These are phyloP conservation scores for Gymnothorax javanicus DNA, from an alignment of 2,797 vertebrate species.

Conservation along the genomic window DNA sequence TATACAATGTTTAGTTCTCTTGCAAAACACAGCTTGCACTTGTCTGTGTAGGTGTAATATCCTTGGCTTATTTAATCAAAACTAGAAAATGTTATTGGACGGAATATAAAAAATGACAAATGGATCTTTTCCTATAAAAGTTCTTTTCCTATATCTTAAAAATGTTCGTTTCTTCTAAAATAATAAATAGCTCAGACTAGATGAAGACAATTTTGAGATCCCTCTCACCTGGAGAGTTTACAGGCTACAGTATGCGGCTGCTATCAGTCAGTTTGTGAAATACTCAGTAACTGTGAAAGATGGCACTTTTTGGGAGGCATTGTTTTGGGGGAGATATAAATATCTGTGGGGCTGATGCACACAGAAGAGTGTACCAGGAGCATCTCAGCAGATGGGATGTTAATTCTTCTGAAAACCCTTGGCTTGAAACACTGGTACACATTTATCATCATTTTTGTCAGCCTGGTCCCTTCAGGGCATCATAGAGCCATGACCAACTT, in stretches of 20 bases:
- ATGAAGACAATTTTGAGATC: neutral
- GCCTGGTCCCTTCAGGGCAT: neutral
- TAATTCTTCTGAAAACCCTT: conserved; percentile 20
- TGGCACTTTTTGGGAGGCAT: conserved; percentile 18
- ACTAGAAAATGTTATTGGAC: neutral
- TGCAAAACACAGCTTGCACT: neutral
- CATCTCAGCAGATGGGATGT: conserved; percentile 27
- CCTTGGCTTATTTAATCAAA: neutral
- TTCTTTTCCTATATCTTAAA: neutral
- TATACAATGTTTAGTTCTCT: neutral
- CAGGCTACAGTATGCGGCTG: neutral
- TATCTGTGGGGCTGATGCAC: conserved; percentile 24
- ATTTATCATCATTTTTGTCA: conserved; percentile 2
- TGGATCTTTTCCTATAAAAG: neutral
- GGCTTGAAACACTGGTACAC: neutral
- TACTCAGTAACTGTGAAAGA: conserved; percentile 11
- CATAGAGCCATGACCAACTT: conserved; percentile 1
- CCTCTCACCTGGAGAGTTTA: neutral
- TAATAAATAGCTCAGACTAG: neutral
- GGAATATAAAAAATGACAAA: neutral
- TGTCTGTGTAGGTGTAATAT: neutral
- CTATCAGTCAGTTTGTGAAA: neutral
- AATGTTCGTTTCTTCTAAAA: neutral
- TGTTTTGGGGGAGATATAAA: conserved; percentile 21
- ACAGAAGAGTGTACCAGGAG: conserved; percentile 19